These are phyloP conservation scores for Ashinkailepas kermadecensis DNA, from an alignment of 2,888 invertebrate genomes.

Conservation along the genomic window DNA sequence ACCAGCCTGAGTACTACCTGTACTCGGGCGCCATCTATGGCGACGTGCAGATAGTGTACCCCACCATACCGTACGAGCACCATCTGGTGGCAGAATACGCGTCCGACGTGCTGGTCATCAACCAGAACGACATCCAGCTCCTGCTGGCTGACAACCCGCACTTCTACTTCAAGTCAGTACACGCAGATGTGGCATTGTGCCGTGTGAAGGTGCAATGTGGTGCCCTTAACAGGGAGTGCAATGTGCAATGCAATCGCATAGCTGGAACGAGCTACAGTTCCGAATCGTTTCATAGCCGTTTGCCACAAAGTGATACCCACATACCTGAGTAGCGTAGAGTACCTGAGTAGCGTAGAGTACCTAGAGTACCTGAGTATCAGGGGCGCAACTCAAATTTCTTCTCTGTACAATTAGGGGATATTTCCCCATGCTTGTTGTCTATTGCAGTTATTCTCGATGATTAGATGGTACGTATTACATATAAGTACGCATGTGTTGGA, in stretches of 20 bases:
- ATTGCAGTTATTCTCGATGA: too few species aligned
- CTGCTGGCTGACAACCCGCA: conserved; percentile 12
- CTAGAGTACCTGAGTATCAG: too few species aligned
- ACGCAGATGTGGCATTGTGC: background rate
- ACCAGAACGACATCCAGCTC: background rate
- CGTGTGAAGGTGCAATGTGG: background rate
- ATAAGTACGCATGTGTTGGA: too few species aligned
- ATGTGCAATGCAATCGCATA: background rate
- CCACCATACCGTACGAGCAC: conserved; percentile 6
- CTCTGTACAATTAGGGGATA: too few species aligned
- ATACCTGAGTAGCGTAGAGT: background rate
- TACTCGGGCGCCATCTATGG: conserved; percentile 13
- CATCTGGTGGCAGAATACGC: conserved; percentile 10
- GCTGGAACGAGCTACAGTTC: background rate
- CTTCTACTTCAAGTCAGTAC: background rate
- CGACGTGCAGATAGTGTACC: conserved; percentile 9
- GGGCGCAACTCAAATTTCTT: too few species aligned
- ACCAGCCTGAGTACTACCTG: background rate
- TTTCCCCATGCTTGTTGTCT: too few species aligned
- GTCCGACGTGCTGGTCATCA: conserved; percentile 12
- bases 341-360: background rate
- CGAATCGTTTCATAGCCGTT: too few species aligned
- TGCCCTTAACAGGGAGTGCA: background rate
- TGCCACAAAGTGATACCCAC: background rate
- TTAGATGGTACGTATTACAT: too few species aligned